Evolutionary conservation across 2,797 vertebrate genomes (phyloP), one percentile per base, ranked within the genome.

Genomic region (Danio tinwini): DNA sequence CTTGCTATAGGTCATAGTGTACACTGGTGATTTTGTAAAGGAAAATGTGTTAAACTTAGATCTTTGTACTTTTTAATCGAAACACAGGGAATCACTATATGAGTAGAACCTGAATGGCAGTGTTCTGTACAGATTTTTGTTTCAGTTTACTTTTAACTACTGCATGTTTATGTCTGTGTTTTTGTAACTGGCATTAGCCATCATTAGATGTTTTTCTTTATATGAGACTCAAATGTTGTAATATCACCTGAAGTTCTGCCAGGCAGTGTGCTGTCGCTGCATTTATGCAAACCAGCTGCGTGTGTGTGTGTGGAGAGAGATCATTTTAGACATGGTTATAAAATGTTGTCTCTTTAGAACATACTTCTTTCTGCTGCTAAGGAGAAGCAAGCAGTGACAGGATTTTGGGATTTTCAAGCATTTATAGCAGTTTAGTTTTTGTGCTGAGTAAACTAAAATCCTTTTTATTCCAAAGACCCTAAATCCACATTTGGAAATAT

Each of bases 211-310:
- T 81, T 70, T 50, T 78, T 29, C 29, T 29, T 29, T 29, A 29
- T 72, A 81, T 68, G 47, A 75, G 64, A 78, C 47, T 80, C 82
- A 61, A 79, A 81, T 85, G 76, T 81, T 81, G 76, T 77, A 83
- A 82, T 83, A 80, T 81, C 80, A 56, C 61, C 79, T 73, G 62
- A 78, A 21, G 65, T 83, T 63, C 49, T 50, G 72, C 84, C 79
- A 81, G 71, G 61, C 50, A 81, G 72, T 76, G 67, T 79, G 72
- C 71, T 74, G 67, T 76, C 45, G 10, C 81, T 63, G 68, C 63
- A 50, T 79, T 80, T 78, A 76, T 81, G 75, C 47, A 81, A 80
- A 85, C 70, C 75, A 76, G 53, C 65, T 85, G 79, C 61, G 47
- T 62, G 75, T 74, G 47, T 68, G 75, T 74, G 63, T 21, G 69